Percentiles rank a stretch among this genome's conserved stretches.
phyloP scores from a whole-genome alignment of 1,140 invertebrate genomes.

The Zaprionus africanus region DNA sequence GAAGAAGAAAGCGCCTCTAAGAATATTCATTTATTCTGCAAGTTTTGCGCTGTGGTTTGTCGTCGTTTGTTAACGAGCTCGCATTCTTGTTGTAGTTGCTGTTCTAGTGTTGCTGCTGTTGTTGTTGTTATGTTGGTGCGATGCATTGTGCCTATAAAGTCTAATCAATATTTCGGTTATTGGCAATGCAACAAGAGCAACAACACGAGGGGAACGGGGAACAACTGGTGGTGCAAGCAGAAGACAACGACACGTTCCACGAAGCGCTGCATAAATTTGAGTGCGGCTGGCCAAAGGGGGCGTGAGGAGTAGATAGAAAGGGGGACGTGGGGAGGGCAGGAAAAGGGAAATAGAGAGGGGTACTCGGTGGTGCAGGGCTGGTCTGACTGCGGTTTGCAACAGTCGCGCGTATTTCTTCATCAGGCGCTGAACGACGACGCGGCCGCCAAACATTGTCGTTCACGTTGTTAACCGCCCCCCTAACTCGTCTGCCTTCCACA shows the following conservation, averaged over 20 bases:
- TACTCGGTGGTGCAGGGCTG: background rate
- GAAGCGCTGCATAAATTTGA: constrained; percentile 64
- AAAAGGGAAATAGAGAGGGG: no score
- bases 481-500: background rate
- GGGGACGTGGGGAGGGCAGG: background rate
- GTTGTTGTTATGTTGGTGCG: constrained; percentile 1
- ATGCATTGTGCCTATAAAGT: constrained; percentile 35
- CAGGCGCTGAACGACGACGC: constrained; percentile 43
- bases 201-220: constrained; percentile 11
- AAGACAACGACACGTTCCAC: constrained; percentile 52
- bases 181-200: constrained; percentile 57
- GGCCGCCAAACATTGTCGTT: constrained; percentile 53
- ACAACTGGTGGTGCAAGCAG: constrained; percentile 31
- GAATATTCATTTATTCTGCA: background rate
- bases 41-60: constrained; percentile 29
- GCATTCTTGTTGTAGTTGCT: background rate
- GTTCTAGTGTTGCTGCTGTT: background rate
- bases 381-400: constrained; percentile 61
- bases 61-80: constrained; percentile 26
- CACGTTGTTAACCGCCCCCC: constrained; percentile 19
- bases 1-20: background rate
- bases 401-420: constrained; percentile 66
- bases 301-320: background rate
- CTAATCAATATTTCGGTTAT: constrained; percentile 80
- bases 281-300: constrained; percentile 7